A percentile compares a stretch with the other conserved stretches of the same genome.
Conservation (phyloP, 2,888 invertebrate species). For the Augochlorella aurata region DNA sequence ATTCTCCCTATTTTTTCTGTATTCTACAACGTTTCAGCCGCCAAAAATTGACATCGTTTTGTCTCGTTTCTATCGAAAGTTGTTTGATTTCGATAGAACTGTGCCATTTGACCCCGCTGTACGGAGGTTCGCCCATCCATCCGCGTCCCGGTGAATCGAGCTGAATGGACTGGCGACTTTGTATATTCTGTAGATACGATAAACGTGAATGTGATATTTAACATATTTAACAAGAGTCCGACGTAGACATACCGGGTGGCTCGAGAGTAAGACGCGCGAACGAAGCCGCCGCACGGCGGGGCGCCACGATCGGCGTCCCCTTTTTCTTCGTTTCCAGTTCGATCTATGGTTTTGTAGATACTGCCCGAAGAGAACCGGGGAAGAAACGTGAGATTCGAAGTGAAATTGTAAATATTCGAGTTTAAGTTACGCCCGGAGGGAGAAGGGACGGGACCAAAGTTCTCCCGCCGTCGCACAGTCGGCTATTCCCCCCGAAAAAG, state of each 20-base stretch:
- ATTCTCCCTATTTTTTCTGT: too few relatives aligned
- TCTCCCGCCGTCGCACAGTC: background rate
- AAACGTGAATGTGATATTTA: slow-evolving; percentile 80
- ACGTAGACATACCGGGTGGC: slow-evolving; percentile 33
- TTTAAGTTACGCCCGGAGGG: slow-evolving; percentile 7
- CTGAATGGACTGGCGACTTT: slow-evolving; percentile 57
- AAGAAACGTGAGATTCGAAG: background rate
- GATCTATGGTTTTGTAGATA: slow-evolving; percentile 7
- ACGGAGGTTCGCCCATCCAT: slow-evolving; percentile 18
- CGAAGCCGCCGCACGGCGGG: background rate
- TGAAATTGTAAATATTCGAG: slow-evolving; percentile 6
- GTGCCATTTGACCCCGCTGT: background rate
- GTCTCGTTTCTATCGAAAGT: too few relatives aligned
- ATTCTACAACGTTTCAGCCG: too few relatives aligned
- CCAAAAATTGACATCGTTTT: too few relatives aligned
- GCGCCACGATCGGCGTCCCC: background rate
- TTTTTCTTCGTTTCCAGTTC: slow-evolving; percentile 4
- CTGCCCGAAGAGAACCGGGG: background rate
- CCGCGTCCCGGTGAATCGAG: slow-evolving; percentile 45
- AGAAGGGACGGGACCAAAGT: slow-evolving; percentile 28
- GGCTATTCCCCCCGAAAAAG: too few relatives aligned
- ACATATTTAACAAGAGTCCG: slow-evolving; percentile 78
- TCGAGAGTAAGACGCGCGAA: slow-evolving; percentile 64
- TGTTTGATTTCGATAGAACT: background rate
- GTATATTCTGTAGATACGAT: slow-evolving; percentile 80